phyloP scores from a whole-genome alignment of 2,113 vertebrate genomes.

The Coreoperca whiteheadi region DNA sequence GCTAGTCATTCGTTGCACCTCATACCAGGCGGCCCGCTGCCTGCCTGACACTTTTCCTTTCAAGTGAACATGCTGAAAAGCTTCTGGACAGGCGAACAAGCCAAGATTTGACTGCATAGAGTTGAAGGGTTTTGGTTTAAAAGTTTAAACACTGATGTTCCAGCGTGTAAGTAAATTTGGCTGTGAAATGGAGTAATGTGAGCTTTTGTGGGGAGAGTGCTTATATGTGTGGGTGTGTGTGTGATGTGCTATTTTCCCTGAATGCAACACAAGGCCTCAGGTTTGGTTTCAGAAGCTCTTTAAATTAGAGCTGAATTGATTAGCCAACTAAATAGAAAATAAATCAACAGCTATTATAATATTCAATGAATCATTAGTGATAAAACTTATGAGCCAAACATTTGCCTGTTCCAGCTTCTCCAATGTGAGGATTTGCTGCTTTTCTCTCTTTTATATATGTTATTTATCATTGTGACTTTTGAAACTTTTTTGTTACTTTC shows the following conservation, averaged over 20 bases:
- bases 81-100: conserved; percentile 17
- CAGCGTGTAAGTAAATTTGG: background rate
- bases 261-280: background rate
- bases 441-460: too few species aligned
- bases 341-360: background rate
- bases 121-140: conserved; percentile 22
- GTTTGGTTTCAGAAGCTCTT: background rate
- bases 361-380: background rate
- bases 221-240: background rate
- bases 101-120: conserved; percentile 9
- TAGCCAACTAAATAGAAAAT: background rate
- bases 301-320: background rate
- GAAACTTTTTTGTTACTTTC: background rate
- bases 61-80: conserved; percentile 32
- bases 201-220: conserved; percentile 5
- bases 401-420: background rate
- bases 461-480: too few species aligned
- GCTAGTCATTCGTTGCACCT: conserved; percentile 25
- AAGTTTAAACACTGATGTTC: conserved; percentile 21
- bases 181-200: conserved; percentile 16
- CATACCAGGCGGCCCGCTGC: conserved; percentile 15
- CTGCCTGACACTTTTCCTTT: conserved; percentile 31
- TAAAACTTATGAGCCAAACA: background rate
- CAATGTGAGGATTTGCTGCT: background rate
- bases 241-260: background rate